These are phyloP conservation scores for Rhea pennata DNA, from an alignment of 2,113 vertebrate genomes.

Conservation along the genomic window DNA sequence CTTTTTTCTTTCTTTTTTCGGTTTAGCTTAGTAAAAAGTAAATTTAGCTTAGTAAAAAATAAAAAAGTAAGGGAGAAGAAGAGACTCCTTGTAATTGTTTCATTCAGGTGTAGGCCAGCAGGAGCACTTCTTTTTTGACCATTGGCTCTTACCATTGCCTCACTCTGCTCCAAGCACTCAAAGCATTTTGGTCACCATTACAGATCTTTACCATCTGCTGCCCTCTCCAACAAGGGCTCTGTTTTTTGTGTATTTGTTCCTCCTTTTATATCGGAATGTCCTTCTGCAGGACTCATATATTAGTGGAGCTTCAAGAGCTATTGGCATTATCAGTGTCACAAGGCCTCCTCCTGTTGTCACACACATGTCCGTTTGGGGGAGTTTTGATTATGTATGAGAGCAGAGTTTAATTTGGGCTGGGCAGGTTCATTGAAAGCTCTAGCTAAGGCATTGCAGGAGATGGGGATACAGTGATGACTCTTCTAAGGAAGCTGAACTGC, in stretches of 20 bases:
- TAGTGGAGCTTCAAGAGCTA: not conserved
- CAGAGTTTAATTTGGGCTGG: not conserved
- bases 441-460: not conserved
- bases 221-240: not conserved
- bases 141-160: not conserved
- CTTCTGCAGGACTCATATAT: not conserved
- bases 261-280: not conserved
- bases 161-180: not conserved
- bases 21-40: not conserved
- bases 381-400: not conserved
- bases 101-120: not conserved
- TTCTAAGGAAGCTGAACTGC: not conserved
- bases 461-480: not conserved
- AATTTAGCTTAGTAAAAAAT: not conserved
- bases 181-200: not conserved
- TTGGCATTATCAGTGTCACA: not conserved
- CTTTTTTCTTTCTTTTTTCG: not conserved
- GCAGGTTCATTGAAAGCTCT: not conserved
- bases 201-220: not conserved
- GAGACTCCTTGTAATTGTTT: not conserved
- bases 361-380: not conserved
- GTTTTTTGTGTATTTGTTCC: not conserved
- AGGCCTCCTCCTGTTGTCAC: not conserved
- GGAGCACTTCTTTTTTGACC: not conserved
- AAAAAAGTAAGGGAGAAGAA: accelerated